Conservation (phyloP, 2,113 vertebrate genomes). For the Antechinus stuartii region DNA sequence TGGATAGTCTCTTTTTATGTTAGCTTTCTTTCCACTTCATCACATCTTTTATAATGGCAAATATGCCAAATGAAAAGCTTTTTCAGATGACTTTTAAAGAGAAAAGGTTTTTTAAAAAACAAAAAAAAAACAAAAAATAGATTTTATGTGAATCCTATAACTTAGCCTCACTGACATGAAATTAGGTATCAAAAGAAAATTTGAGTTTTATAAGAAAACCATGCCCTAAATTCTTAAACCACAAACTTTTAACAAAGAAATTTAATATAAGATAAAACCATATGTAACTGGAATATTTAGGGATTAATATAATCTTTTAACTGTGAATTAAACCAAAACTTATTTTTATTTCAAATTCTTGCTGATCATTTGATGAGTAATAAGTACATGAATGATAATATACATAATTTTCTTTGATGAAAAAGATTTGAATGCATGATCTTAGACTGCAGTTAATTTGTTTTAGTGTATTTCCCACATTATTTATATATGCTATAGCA, state of each 20-base stretch:
- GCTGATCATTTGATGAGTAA: not conserved
- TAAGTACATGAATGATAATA: conserved; percentile 14
- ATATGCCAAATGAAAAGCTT: not conserved
- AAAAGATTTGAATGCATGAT: conserved; percentile 53
- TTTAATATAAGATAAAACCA: conserved; percentile 41
- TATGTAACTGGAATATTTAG: not conserved
- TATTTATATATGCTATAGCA: conserved; percentile 19
- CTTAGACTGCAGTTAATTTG: not conserved
- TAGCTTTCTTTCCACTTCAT: conserved; percentile 9
- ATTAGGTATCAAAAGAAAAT: conserved; percentile 29
- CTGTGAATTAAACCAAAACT: not conserved
- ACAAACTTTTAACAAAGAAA: conserved; percentile 17
- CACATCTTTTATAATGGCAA: conserved; percentile 18
- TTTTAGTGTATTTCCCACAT: conserved; percentile 1
- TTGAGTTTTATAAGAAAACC: conserved; percentile 27
- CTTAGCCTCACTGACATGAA: conserved; percentile 18
- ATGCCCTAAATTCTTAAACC: conserved; percentile 7
- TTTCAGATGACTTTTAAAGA: conserved; percentile 3
- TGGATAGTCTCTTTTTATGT: not conserved
- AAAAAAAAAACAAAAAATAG: conserved; percentile 1
- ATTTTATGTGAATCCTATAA: conserved; percentile 15
- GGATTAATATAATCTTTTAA: conserved; percentile 7
- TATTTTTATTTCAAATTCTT: conserved; percentile 15
- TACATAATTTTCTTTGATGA: conserved; percentile 16
- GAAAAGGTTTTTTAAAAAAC: conserved; percentile 17